phyloP scores from a whole-genome alignment of 2,888 invertebrate species.

The Atrina japonica region DNA sequence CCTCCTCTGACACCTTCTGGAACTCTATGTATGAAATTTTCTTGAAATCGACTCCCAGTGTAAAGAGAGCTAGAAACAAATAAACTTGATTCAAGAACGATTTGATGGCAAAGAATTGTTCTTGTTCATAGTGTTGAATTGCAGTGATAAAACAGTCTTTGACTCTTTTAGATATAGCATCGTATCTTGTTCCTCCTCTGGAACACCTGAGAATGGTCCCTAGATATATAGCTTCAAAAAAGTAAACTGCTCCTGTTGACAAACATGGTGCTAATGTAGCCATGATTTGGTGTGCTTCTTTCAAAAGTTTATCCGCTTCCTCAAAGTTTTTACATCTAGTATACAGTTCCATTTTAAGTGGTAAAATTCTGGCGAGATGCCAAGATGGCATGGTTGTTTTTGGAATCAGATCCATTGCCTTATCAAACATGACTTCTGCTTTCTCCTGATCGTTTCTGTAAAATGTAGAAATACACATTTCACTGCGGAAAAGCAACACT shows the following conservation, averaged over 20 bases:
- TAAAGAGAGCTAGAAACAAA: slow-evolving; percentile 40
- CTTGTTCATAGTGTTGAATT: slow-evolving; percentile 36
- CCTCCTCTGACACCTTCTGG: background rate
- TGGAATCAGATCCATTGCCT: slow-evolving; percentile 32
- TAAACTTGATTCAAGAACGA: slow-evolving; percentile 46
- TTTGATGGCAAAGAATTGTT: slow-evolving; percentile 31
- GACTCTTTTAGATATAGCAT: slow-evolving; percentile 22
- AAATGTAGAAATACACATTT: slow-evolving; percentile 41
- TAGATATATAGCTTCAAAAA: slow-evolving; percentile 40
- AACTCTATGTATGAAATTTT: slow-evolving; percentile 23
- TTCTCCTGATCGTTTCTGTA: slow-evolving; percentile 31
- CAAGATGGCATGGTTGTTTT: slow-evolving; percentile 33
- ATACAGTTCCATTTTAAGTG: slow-evolving; percentile 30
- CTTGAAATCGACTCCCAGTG: slow-evolving; percentile 39
- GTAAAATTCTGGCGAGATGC: slow-evolving; percentile 36
- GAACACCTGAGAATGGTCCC: slow-evolving; percentile 26
- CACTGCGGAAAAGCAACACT: slow-evolving; percentile 31
- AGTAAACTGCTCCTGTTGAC: slow-evolving; percentile 38
- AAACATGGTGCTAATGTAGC: slow-evolving; percentile 28
- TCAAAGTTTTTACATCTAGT: slow-evolving; percentile 26
- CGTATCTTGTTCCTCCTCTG: slow-evolving; percentile 19
- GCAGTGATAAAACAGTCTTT: slow-evolving; percentile 40
- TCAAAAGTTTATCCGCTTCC: slow-evolving; percentile 26
- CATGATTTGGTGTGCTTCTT: slow-evolving; percentile 36
- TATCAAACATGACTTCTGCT: slow-evolving; percentile 26